Percentiles rank a stretch among this genome's conserved stretches.
Conservation (phyloP, 2,797 vertebrate species). For the Champsocephalus esox region DNA sequence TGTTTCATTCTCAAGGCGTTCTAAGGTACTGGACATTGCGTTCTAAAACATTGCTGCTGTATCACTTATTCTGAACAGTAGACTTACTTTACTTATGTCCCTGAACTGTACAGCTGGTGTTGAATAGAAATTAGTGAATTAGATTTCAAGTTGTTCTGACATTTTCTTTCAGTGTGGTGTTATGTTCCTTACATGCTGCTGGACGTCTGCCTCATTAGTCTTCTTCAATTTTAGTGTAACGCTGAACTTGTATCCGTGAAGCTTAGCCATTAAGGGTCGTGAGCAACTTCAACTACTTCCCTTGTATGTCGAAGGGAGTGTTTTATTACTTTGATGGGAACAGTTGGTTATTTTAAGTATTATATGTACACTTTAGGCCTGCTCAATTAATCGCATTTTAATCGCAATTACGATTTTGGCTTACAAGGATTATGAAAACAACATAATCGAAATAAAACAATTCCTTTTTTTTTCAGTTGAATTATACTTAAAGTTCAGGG, state of each 20-base stretch:
- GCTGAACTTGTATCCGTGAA: not conserved
- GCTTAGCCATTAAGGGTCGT: not conserved
- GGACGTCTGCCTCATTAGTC: constrained; percentile 7
- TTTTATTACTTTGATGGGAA: not conserved
- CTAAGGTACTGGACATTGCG: constrained; percentile 10
- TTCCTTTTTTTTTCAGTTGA: too few species aligned
- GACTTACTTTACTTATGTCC: not conserved
- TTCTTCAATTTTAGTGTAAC: not conserved
- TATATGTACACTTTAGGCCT: not conserved
- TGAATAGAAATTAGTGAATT: constrained; percentile 26
- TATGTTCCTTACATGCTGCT: not conserved
- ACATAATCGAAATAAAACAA: too few species aligned
- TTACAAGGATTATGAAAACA: too few species aligned
- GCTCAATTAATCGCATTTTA: too few species aligned
- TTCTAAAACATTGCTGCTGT: constrained; percentile 5
- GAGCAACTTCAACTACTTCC: not conserved
- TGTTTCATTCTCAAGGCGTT: constrained; percentile 31
- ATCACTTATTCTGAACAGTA: not conserved
- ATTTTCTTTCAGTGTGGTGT: not conserved
- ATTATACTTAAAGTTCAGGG: too few species aligned
- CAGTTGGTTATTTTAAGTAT: not conserved
- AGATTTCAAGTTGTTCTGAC: not conserved
- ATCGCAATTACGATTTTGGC: too few species aligned
- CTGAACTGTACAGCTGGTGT: constrained; percentile 10
- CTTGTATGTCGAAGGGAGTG: not conserved